Base-by-base conservation (phyloP, 2,797 vertebrate genomes). In the Pelobates cultripes region DNA sequence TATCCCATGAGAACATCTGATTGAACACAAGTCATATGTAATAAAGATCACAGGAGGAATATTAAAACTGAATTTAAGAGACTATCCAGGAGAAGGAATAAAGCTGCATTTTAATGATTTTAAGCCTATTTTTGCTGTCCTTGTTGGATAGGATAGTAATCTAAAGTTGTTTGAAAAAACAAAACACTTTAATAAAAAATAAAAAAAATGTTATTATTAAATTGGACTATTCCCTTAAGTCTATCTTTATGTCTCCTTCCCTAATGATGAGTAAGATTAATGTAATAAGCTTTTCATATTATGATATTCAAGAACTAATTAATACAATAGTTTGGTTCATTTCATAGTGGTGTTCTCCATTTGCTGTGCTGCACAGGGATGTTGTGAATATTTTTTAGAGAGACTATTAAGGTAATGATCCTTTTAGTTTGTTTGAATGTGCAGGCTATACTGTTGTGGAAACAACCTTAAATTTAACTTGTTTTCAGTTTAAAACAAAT, bases 381-480 rank as follows among this genome's bases (percentile, higher is more conserved):
- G 66, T 70, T 83, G 78, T 64, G 77, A 66, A 64, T 69, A 55
- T 43, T 79, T 79, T 75, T 75, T 42, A 79, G 64, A 41, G 66
- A 79, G 45, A 75, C 81, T 79, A 83, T 83, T 79, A 75, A 70
- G 55, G 71, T 66, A 83, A 83, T 83, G 81, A 83, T 83, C 66
- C 77, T 70, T 79, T 71, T 43, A 63, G 69, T 83, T 79, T 83
- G 77, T 79, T 75, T 83, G 76, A 78, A 74, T 75, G 77, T 68
- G 60, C 15, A 71, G 71, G 73, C 28, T 63, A 75, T 41, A 61
- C 14, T 60, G n/a, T 70, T 63, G 64, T 63, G 53, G 43, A 14
- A 70, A 63, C 51, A 43, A 61, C 41, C 68, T 66, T 71, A 81
- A 71, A 67, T 77, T 81, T 70, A 13, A 69, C 44, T 71, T 75